Conservation (phyloP, 2,888 invertebrate genomes). For the Mythimna ferrago region DNA sequence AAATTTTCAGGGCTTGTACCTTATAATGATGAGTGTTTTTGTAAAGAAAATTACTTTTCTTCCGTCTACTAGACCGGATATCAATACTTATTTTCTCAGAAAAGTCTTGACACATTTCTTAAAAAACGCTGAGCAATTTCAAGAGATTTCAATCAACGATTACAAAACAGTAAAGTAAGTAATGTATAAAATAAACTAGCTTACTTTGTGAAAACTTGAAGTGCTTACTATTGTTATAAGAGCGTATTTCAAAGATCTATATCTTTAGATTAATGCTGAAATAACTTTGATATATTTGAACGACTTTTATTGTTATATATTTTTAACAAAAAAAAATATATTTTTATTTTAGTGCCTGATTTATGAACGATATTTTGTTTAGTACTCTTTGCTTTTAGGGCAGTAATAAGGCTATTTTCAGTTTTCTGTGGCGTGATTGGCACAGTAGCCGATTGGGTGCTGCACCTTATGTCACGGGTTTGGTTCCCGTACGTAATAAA, state of each 20-base stretch:
- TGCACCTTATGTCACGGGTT: too few species aligned
- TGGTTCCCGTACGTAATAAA: too few species aligned
- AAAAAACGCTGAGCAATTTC: conserved; percentile 26
- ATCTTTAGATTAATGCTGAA: conserved; percentile 42
- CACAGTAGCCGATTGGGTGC: too few species aligned
- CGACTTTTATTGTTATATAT: conserved; percentile 1
- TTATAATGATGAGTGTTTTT: not conserved
- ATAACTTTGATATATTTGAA: conserved; percentile 34
- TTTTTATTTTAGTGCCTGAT: not conserved
- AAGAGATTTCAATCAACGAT: conserved; percentile 36
- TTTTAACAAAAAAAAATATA: conserved; percentile 6
- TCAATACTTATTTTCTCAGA: conserved; percentile 9
- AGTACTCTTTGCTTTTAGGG: not conserved
- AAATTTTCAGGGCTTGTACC: too few species aligned
- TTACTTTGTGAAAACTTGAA: conserved; percentile 40
- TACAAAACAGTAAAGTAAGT: conserved; percentile 23
- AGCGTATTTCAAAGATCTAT: conserved; percentile 39
- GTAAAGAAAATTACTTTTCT: not conserved
- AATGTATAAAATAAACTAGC: conserved; percentile 8
- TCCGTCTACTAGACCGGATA: not conserved
- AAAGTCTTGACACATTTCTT: conserved; percentile 3
- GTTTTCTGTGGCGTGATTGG: too few species aligned
- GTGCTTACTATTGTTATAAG: conserved; percentile 34
- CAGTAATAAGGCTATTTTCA: not conserved
- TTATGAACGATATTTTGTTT: not conserved